phyloP scores from a whole-genome alignment of 2,113 vertebrate genomes.

The Odontesthes bonariensis region DNA sequence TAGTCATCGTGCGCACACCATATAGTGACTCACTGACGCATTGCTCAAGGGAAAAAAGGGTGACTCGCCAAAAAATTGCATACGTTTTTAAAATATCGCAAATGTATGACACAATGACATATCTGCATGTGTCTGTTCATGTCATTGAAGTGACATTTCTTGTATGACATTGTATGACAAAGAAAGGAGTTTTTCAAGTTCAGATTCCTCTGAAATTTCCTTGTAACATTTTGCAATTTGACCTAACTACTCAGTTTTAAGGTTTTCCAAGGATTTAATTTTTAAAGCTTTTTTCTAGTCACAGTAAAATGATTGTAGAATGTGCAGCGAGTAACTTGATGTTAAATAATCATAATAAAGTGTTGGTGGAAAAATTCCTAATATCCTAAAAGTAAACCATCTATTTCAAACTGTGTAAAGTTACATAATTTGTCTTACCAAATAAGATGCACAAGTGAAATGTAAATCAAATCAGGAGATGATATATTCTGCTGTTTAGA shows the following conservation, averaged over 20 bases:
- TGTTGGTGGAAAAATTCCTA: no score
- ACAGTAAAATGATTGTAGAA: no score
- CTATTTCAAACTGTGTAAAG: no score
- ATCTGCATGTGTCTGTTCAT: not conserved
- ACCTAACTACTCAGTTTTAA: not conserved
- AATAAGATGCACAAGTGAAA: no score
- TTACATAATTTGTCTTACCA: no score
- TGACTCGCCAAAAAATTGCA: not conserved
- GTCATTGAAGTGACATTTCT: not conserved
- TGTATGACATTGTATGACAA: not conserved
- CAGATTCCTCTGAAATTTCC: not conserved
- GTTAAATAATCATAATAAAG: no score
- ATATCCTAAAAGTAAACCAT: no score
- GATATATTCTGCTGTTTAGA: no score
- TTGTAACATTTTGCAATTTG: not conserved
- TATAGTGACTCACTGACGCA: constrained; percentile 1
- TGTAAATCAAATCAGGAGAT: not conserved
- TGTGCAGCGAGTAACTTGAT: no score
- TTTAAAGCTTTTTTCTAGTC: not conserved
- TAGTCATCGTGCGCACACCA: accelerated
- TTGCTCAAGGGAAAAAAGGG: not conserved
- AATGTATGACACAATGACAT: not conserved
- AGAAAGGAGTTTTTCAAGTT: not conserved
- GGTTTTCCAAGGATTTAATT: not conserved
- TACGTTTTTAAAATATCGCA: not conserved